A percentile compares a stretch with the other conserved stretches of the same genome.
Conservation (phyloP, 2,888 invertebrate genomes). For the Sminthurinus aureus region DNA sequence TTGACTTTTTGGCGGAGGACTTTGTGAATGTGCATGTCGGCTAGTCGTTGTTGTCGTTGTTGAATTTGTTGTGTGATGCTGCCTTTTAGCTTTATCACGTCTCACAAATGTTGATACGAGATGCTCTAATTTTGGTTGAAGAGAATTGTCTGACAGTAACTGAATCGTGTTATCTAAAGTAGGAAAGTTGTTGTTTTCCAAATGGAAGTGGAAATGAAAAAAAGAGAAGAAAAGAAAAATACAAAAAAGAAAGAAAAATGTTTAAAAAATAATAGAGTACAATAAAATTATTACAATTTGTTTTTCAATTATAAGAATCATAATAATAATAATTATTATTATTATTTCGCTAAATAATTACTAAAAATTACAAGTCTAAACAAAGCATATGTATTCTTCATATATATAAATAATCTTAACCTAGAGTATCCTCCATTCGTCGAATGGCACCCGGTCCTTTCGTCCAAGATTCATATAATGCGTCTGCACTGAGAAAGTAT, state of each 20-base stretch:
- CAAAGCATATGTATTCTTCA: neutral
- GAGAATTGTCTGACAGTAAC: conserved; percentile 54
- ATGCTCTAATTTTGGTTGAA: conserved; percentile 58
- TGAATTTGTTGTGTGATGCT: conserved; percentile 23
- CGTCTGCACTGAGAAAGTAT: conserved; percentile 53
- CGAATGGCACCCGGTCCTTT: conserved; percentile 46
- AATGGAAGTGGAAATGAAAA: too few species aligned
- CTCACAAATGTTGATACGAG: conserved; percentile 58
- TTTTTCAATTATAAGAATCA: too few species aligned
- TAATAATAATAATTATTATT: too few species aligned
- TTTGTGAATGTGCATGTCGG: conserved; percentile 25
- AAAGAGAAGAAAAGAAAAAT: neutral
- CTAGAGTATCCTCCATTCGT: conserved; percentile 39
- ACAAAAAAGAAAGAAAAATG: neutral
- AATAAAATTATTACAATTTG: neutral
- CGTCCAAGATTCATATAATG: conserved; percentile 59
- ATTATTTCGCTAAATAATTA: too few species aligned
- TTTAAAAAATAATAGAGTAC: neutral
- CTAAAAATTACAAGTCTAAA: too few species aligned
- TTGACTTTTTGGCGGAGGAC: conserved; percentile 38
- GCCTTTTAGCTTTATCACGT: conserved; percentile 57
- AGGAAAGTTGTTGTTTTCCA: too few species aligned
- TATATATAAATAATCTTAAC: neutral
- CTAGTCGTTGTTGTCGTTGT: conserved; percentile 3
- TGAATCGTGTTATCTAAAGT: conserved; percentile 45